These are phyloP conservation scores for Neria commutata DNA, from an alignment of 2,888 invertebrate species.

Conservation along the genomic window DNA sequence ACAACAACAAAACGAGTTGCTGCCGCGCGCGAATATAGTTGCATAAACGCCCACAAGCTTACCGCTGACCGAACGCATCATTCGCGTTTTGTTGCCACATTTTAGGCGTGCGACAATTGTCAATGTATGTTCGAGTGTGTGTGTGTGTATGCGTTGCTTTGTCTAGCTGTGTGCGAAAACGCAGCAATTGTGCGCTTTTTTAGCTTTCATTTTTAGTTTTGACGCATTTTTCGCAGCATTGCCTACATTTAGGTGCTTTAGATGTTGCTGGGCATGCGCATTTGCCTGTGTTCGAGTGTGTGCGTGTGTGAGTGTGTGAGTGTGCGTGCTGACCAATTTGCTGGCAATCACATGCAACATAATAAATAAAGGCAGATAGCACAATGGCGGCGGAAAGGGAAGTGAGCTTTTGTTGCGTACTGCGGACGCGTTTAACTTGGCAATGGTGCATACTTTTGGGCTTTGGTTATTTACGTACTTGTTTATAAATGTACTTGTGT, in stretches of 20 bases:
- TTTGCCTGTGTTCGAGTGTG: too few relatives aligned
- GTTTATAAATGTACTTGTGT: constrained; percentile 21
- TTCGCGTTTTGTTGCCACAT: background rate
- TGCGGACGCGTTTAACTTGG: background rate
- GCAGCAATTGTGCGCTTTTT: too few relatives aligned
- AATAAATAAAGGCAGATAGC: too few relatives aligned
- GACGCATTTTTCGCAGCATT: too few relatives aligned
- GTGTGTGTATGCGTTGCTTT: background rate
- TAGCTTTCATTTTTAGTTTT: too few relatives aligned
- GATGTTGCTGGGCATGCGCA: too few relatives aligned
- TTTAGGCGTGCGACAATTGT: background rate
- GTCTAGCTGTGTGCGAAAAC: too few relatives aligned
- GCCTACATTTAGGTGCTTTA: too few relatives aligned
- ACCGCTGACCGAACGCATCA: too few relatives aligned
- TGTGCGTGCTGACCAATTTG: background rate
- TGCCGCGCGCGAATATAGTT: too few relatives aligned
- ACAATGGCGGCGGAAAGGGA: background rate
- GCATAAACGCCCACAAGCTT: too few relatives aligned
- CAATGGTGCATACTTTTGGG: constrained; percentile 3
- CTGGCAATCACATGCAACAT: background rate
- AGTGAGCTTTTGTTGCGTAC: background rate
- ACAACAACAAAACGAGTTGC: too few relatives aligned
- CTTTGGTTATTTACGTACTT: constrained; percentile 14
- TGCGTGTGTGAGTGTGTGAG: background rate
- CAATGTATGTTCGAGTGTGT: background rate